phyloP scores from a whole-genome alignment of 2,797 vertebrate species.

The Sebastes trivittatus region DNA sequence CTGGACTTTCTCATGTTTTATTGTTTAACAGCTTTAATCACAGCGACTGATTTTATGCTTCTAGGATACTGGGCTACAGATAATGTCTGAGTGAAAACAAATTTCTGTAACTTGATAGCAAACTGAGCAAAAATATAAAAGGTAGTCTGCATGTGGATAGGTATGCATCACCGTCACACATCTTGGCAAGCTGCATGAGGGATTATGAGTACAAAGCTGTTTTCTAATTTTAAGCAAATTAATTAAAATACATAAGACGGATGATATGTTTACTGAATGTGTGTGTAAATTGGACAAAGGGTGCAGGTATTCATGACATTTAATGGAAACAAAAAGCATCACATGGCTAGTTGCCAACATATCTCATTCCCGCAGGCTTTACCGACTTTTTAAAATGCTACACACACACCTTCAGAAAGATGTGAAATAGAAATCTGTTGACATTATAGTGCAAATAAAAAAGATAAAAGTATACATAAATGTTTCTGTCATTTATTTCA shows the following conservation, averaged over 20 bases:
- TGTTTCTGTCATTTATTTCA: constrained; percentile 38
- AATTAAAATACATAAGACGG: background rate
- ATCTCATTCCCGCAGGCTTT: background rate
- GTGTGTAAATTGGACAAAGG: background rate
- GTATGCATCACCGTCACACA: background rate
- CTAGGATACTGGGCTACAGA: too few species aligned
- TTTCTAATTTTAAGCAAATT: background rate
- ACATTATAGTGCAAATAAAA: background rate
- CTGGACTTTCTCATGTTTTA: background rate
- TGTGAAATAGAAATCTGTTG: background rate
- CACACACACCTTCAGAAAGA: background rate
- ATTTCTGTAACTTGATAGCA: background rate
- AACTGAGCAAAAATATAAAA: background rate
- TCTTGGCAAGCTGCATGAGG: background rate
- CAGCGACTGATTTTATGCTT: too few species aligned
- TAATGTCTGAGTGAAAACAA: background rate
- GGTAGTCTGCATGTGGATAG: background rate
- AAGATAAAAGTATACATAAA: background rate
- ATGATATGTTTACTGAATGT: background rate
- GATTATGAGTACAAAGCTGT: background rate
- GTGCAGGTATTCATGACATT: background rate
- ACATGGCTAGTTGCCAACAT: background rate
- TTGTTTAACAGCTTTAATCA: background rate
- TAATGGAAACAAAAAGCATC: background rate
- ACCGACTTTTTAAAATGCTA: background rate